Evolutionary conservation across 2,113 vertebrate genomes (phyloP).

Genomic region (Actenoides hombroni): DNA sequence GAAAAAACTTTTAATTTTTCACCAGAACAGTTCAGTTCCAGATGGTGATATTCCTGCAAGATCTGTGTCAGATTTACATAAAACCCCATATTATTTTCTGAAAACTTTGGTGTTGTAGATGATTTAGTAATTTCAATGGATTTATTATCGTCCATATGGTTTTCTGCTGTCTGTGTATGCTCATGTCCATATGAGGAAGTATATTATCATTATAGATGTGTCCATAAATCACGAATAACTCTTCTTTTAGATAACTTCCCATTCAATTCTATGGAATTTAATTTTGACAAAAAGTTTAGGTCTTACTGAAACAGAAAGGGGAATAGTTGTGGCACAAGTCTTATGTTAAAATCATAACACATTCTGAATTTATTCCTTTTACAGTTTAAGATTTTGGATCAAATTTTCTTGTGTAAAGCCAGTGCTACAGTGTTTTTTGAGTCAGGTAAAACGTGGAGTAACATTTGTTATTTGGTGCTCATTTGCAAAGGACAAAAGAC

Average conservation of each 20-base stretch:
- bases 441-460: neutral
- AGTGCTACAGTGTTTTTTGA: neutral
- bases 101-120: neutral
- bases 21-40: neutral
- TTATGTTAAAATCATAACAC: neutral
- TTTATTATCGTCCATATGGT: neutral
- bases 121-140: neutral
- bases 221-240: neutral
- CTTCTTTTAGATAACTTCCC: neutral
- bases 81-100: neutral
- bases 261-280: neutral
- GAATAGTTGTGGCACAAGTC: neutral
- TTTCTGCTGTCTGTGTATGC: neutral
- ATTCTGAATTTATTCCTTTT: neutral
- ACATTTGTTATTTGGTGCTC: neutral
- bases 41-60: neutral
- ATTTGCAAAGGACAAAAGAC: neutral
- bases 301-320: neutral
- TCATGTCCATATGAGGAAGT: neutral
- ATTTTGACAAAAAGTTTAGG: neutral
- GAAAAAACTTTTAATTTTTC: neutral
- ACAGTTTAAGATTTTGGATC: neutral
- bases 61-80: neutral
- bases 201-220: neutral
- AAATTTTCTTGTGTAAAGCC: neutral